Conservation (phyloP, 2,888 invertebrate genomes). For the Plutella xylostella region DNA sequence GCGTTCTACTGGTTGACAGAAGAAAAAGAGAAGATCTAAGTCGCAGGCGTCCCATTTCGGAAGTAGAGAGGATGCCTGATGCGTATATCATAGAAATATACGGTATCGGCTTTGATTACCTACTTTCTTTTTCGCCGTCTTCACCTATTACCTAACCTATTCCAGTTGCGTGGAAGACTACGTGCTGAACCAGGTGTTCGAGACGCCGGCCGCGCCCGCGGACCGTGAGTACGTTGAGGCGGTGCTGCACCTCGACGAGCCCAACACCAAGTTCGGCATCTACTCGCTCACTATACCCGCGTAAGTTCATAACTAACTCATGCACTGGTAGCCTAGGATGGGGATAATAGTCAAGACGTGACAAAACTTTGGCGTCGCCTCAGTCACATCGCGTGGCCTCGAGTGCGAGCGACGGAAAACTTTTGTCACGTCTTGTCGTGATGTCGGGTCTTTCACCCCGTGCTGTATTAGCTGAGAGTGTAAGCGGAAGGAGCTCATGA, state of each 20-base stretch:
- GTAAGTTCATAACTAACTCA: slow-evolving; percentile 26
- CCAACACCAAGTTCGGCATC: slow-evolving; percentile 58
- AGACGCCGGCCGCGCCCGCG: slow-evolving; percentile 51
- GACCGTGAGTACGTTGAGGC: slow-evolving; percentile 43
- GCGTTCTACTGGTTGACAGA: too few relatives aligned
- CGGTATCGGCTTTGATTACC: too few relatives aligned
- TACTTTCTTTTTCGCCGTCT: too few relatives aligned
- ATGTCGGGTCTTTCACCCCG: too few relatives aligned
- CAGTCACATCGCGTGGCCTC: background rate
- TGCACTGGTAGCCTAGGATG: background rate
- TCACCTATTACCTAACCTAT: too few relatives aligned
- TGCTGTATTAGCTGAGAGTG: background rate
- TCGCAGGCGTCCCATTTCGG: too few relatives aligned
- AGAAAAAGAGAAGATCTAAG: too few relatives aligned
- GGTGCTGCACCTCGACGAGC: slow-evolving; percentile 50
- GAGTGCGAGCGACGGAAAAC: too few relatives aligned
- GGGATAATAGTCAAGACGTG: background rate
- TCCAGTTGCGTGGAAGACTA: slow-evolving; percentile 63
- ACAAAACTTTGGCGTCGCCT: background rate
- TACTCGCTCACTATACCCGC: slow-evolving; percentile 56
- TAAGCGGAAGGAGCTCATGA: background rate
- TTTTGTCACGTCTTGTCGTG: too few relatives aligned
- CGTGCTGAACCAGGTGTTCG: slow-evolving; percentile 58
- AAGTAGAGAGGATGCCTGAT: too few relatives aligned
- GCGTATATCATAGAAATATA: too few relatives aligned